Percentiles rank a stretch among this genome's conserved stretches.
Evolutionary conservation across 2,113 vertebrate genomes (phyloP).

Genomic region (Melospiza georgiana): DNA sequence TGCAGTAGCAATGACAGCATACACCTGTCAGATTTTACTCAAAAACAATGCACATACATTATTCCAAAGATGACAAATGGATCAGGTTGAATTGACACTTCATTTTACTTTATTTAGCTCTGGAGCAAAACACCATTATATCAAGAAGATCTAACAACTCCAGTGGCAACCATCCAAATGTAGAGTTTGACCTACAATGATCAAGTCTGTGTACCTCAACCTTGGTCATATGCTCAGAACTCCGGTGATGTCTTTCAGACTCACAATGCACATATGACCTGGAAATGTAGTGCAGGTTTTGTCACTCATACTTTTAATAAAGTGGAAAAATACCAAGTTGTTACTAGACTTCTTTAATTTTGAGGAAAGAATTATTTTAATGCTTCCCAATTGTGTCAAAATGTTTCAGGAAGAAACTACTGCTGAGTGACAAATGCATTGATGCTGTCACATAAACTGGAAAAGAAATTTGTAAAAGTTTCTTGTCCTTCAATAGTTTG

Average conservation of each 20-base stretch:
- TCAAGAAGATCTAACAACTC: not conserved
- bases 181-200: not conserved
- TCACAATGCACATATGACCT: not conserved
- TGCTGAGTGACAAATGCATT: not conserved
- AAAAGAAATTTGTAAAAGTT: not conserved
- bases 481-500: slow-evolving; percentile 19
- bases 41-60: not conserved
- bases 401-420: not conserved
- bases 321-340: not conserved
- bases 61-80: not conserved
- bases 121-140: not conserved
- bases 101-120: not conserved
- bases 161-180: not conserved
- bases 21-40: not conserved
- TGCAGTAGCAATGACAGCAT: not conserved
- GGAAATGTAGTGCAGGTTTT: not conserved
- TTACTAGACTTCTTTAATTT: not conserved
- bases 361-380: not conserved
- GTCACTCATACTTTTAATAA: not conserved
- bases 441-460: not conserved
- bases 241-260: not conserved
- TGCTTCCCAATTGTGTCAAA: not conserved
- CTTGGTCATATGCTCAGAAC: not conserved
- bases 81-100: not conserved
- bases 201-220: not conserved